Evolutionary conservation across 2,888 invertebrate species (phyloP).

Genomic region (Agrotis segetum): DNA sequence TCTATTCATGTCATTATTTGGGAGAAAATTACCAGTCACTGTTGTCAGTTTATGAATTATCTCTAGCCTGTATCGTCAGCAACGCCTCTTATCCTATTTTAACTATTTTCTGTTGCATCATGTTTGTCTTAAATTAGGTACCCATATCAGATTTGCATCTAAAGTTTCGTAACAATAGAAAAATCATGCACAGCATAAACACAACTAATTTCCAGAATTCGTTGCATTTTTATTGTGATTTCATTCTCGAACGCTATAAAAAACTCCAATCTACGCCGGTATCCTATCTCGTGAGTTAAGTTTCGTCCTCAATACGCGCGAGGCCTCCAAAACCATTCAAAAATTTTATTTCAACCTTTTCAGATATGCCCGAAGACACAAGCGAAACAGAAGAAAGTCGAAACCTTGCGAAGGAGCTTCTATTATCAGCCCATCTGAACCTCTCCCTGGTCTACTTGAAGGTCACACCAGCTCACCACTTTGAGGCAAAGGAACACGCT

Average conservation of each 20-base stretch:
- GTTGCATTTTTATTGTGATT: too few species aligned
- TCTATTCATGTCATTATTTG: too few species aligned
- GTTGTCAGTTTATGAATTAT: neutral
- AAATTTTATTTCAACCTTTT: slow-evolving; percentile 9
- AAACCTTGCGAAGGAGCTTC: slow-evolving; percentile 83
- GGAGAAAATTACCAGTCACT: too few species aligned
- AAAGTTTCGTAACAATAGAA: too few species aligned
- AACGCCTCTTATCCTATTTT: too few species aligned
- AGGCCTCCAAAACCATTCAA: neutral
- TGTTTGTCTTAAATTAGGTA: too few species aligned
- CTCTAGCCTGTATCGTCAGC: neutral
- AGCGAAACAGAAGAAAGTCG: slow-evolving; percentile 75
- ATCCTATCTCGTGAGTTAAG: neutral
- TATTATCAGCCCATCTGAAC: slow-evolving; percentile 95
- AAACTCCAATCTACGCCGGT: too few species aligned
- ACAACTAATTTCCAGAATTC: too few species aligned
- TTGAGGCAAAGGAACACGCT: slow-evolving; percentile 94
- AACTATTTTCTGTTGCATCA: too few species aligned
- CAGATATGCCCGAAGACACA: slow-evolving; percentile 77
- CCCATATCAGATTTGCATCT: too few species aligned
- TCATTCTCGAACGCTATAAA: too few species aligned
- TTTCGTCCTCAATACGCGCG: neutral
- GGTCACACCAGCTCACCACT: slow-evolving; percentile 91
- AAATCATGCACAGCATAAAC: too few species aligned
- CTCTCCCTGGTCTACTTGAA: slow-evolving; percentile 96